Conservation (phyloP, 92 coral and sea anemone genomes). For the Virgularia gustaviana region DNA sequence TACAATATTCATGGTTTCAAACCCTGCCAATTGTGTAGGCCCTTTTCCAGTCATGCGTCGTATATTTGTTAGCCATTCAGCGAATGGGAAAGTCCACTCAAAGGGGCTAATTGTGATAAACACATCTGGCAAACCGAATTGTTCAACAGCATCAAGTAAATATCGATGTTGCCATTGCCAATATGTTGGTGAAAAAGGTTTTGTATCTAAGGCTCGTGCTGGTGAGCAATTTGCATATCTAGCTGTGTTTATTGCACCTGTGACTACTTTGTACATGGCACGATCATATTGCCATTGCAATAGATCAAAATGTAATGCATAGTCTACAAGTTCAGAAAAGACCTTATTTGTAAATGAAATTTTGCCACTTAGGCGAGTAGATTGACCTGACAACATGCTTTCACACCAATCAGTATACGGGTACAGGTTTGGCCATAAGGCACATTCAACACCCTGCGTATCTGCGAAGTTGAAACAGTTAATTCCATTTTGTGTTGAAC, state of each 20-base stretch:
- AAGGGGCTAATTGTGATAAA: constrained; percentile 57
- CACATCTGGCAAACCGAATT: constrained; percentile 52
- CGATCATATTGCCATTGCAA: constrained; percentile 61
- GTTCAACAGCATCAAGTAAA: constrained; percentile 57
- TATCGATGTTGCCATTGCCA: constrained; percentile 62
- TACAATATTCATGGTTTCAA: constrained; percentile 44
- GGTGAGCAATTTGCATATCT: constrained; percentile 33
- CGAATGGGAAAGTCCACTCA: constrained; percentile 67
- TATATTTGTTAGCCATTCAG: constrained; percentile 26
- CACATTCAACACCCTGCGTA: constrained; percentile 37
- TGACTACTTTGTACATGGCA: constrained; percentile 50
- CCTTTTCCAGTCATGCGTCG: constrained; percentile 14
- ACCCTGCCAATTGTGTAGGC: constrained; percentile 32
- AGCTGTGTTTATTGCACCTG: constrained; percentile 48
- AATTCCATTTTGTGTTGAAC: too few relatives aligned
- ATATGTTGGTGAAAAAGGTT: constrained; percentile 48
- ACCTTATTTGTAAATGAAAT: constrained; percentile 28
- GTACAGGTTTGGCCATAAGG: constrained; percentile 47
- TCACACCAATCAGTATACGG: constrained; percentile 52
- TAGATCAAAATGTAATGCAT: constrained; percentile 28
- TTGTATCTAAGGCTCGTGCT: constrained; percentile 45
- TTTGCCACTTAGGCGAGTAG: constrained; percentile 23
- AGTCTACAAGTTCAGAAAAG: constrained; percentile 13
- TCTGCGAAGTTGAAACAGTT: background rate
- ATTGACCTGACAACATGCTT: constrained; percentile 27